A percentile compares a stretch with the other conserved stretches of the same genome.
These are phyloP conservation scores for Mythimna ferrago DNA, from an alignment of 2,888 invertebrate genomes.

Conservation along the genomic window DNA sequence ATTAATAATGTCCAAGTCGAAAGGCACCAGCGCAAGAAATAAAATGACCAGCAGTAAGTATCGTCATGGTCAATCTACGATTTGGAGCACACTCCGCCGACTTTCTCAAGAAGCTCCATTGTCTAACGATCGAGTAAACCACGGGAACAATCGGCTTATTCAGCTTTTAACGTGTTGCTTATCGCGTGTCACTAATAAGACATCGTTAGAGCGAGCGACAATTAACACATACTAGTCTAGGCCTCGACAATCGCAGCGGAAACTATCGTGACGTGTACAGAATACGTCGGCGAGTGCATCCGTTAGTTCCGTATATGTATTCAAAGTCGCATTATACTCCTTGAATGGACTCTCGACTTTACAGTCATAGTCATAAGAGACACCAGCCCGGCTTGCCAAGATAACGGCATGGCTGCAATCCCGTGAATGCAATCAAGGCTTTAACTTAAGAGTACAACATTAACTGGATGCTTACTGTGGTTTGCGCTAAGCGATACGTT, in stretches of 20 bases:
- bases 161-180: slow-evolving; percentile 50
- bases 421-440: slow-evolving; percentile 61
- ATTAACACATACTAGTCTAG: slow-evolving; percentile 79
- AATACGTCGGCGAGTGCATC: slow-evolving; percentile 81
- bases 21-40: slow-evolving; percentile 43
- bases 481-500: slow-evolving; percentile 34
- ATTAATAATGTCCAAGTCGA: slow-evolving; percentile 26
- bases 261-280: slow-evolving; percentile 81
- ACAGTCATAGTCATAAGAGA: slow-evolving; percentile 51
- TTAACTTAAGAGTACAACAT: slow-evolving; percentile 47
- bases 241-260: slow-evolving; percentile 82
- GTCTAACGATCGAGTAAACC: slow-evolving; percentile 59
- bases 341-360: slow-evolving; percentile 61
- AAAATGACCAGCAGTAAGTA: slow-evolving; percentile 59
- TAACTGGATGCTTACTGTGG: slow-evolving; percentile 32
- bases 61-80: slow-evolving; percentile 81
- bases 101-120: slow-evolving; percentile 77
- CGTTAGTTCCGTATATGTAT: slow-evolving; percentile 82
- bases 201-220: slow-evolving; percentile 68
- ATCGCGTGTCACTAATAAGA: slow-evolving; percentile 74
- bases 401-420: slow-evolving; percentile 60
- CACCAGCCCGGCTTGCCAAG: slow-evolving; percentile 11
- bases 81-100: slow-evolving; percentile 74
- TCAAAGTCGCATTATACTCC: slow-evolving; percentile 60
- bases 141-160: slow-evolving; percentile 53